These are phyloP conservation scores for Chloropsis hardwickii DNA, from an alignment of 2,113 vertebrate species.

Conservation along the genomic window DNA sequence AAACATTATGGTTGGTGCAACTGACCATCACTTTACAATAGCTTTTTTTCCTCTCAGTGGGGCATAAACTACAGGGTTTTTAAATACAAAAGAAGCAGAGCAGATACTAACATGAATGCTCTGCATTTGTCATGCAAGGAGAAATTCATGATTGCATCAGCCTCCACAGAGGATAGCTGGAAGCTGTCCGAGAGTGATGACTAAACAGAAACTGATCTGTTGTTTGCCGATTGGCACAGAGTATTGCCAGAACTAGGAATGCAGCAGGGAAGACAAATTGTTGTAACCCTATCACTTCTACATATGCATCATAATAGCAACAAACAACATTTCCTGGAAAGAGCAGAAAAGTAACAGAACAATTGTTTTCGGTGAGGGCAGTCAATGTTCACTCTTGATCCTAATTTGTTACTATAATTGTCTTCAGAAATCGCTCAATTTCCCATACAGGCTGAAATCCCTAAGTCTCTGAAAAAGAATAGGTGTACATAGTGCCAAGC, in stretches of 20 bases:
- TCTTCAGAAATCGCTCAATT: neutral
- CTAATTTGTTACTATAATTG: neutral
- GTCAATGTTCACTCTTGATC: neutral
- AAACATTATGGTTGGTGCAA: neutral
- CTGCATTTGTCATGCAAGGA: neutral
- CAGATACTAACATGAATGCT: neutral
- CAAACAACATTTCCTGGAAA: neutral
- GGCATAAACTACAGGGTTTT: neutral
- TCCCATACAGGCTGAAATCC: neutral
- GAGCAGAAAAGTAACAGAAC: neutral
- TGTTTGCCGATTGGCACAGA: neutral
- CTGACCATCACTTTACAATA: neutral
- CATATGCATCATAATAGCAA: neutral
- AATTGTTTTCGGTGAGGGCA: neutral
- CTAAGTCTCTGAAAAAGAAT: neutral
- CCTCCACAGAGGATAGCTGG: neutral
- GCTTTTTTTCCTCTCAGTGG: neutral
- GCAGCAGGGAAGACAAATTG: neutral
- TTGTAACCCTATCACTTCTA: neutral
- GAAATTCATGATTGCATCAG: conserved; percentile 17
- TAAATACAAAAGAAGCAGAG: neutral
- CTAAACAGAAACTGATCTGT: conserved; percentile 33
- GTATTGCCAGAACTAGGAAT: neutral
- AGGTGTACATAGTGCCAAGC: neutral
- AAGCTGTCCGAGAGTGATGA: conserved; percentile 1